These are phyloP conservation scores for Pentalonia nigronervosa DNA, from an alignment of 1,140 invertebrate genomes.

Conservation along the genomic window DNA sequence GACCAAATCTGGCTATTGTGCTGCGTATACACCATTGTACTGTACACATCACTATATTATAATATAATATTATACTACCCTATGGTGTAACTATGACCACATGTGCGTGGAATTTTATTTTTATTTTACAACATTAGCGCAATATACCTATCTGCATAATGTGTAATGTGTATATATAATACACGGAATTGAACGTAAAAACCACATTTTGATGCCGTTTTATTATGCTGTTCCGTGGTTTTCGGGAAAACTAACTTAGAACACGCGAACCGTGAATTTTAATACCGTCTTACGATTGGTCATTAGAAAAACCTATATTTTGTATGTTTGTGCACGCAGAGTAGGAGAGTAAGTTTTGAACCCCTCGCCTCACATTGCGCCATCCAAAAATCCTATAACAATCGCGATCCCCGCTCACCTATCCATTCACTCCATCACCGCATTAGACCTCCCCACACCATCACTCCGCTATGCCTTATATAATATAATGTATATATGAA, in stretches of 20 bases:
- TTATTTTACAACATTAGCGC: background rate
- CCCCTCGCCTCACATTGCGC: background rate
- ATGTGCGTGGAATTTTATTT: background rate
- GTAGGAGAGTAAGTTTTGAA: background rate
- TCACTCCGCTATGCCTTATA: background rate
- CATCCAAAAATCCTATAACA: background rate
- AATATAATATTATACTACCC: background rate
- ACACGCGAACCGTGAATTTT: conserved; percentile 42
- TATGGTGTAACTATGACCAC: background rate
- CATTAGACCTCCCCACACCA: background rate
- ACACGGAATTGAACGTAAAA: background rate
- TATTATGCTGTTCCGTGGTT: conserved; percentile 11
- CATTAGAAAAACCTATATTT: conserved; percentile 15
- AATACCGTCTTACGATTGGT: conserved; percentile 31
- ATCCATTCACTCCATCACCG: background rate
- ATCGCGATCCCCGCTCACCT: background rate
- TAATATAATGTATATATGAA: conserved; percentile 9
- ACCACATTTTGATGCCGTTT: background rate
- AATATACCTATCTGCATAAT: background rate
- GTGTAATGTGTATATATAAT: background rate
- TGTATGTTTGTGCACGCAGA: background rate
- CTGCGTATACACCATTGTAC: background rate
- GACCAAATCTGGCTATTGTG: background rate
- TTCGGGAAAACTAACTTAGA: background rate
- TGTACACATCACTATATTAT: background rate